Conservation (phyloP, 2,113 vertebrate genomes). For the Ophiodon elongatus region DNA sequence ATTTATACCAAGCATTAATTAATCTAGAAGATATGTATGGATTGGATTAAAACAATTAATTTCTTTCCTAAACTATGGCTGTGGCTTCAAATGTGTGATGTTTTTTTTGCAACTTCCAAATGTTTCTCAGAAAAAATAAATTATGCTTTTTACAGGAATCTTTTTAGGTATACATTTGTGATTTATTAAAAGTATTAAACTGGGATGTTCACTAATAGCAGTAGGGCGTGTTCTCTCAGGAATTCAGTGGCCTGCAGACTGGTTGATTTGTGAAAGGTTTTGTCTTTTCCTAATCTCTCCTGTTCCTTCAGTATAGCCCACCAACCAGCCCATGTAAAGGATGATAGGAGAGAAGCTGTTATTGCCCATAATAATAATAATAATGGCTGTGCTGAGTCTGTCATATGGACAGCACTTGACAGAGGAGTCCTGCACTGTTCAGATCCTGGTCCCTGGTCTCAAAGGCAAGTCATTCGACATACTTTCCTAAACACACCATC, state of each 20-base stretch:
- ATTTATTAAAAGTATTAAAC: background rate
- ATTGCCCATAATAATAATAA: constrained; percentile 80
- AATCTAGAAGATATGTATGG: background rate
- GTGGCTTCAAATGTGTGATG: background rate
- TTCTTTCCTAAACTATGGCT: background rate
- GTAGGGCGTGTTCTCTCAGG: background rate
- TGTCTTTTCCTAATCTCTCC: background rate
- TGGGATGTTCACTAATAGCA: background rate
- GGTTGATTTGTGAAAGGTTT: background rate
- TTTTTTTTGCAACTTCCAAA: background rate
- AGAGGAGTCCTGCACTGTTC: constrained; percentile 95
- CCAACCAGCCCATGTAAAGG: constrained; percentile 77
- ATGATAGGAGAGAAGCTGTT: constrained; percentile 87
- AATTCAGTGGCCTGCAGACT: background rate
- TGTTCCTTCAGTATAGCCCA: constrained; percentile 62
- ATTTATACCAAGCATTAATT: background rate
- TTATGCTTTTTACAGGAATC: background rate
- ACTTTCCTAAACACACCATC: background rate
- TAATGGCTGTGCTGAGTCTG: constrained; percentile 84
- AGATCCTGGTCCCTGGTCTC: constrained; percentile 97
- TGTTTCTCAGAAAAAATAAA: background rate
- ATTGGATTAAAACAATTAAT: background rate
- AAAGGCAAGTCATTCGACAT: constrained; percentile 87
- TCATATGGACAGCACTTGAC: constrained; percentile 87
- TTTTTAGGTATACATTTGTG: background rate